phyloP scores from a whole-genome alignment of 2,888 invertebrate genomes.

The Orchesellides sinensis region DNA sequence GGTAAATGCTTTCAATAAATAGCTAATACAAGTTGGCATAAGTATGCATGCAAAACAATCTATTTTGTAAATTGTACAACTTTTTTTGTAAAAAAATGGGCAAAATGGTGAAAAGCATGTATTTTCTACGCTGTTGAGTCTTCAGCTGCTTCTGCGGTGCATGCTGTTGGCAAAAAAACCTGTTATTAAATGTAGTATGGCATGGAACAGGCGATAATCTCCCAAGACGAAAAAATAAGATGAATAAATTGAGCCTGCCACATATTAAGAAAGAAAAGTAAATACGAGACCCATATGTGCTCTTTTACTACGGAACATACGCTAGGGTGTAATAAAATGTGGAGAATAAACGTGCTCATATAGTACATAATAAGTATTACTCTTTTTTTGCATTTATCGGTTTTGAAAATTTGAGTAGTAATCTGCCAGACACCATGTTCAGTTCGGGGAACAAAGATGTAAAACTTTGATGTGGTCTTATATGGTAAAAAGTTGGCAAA shows the following conservation, averaged over 20 bases:
- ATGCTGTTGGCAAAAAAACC: constrained; percentile 59
- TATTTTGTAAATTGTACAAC: too few species aligned
- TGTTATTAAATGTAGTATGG: constrained; percentile 61
- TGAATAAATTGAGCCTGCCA: constrained; percentile 15
- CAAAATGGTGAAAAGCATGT: background rate
- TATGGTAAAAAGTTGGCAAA: too few species aligned
- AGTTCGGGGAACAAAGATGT: too few species aligned
- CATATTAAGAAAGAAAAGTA: background rate
- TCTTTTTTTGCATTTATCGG: too few species aligned
- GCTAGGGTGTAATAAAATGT: constrained; percentile 10
- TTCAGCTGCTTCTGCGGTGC: constrained; percentile 6
- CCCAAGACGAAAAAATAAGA: constrained; percentile 44
- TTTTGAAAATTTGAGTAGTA: too few species aligned
- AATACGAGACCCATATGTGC: constrained; percentile 8
- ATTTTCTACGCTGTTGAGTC: constrained; percentile 17
- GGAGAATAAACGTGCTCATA: background rate
- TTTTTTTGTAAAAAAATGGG: background rate
- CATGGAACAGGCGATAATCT: constrained; percentile 56
- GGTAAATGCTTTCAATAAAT: background rate
- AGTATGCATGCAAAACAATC: too few species aligned
- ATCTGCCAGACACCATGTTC: too few species aligned
- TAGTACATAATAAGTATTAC: too few species aligned
- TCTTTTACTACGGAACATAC: background rate
- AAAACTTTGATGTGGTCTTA: too few species aligned
- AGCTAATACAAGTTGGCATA: background rate